Evolutionary conservation across 2,888 invertebrate genomes (phyloP).

Genomic region (Eledone cirrhosa): DNA sequence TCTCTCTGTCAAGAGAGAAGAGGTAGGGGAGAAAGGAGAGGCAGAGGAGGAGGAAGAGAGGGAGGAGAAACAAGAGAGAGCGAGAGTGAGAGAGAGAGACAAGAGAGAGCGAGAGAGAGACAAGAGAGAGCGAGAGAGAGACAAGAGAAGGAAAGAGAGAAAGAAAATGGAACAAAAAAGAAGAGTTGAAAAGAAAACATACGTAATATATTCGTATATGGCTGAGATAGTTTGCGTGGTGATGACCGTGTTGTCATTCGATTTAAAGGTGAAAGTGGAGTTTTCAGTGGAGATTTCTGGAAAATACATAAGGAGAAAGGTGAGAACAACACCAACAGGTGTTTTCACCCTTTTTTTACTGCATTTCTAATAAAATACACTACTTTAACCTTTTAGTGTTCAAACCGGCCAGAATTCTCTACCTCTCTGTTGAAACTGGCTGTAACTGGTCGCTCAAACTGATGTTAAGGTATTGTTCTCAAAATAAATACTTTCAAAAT

Average conservation of each 20-base stretch:
- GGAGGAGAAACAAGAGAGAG: neutral
- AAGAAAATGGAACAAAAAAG: neutral
- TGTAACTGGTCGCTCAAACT: too few species aligned
- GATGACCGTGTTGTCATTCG: conserved; percentile 66
- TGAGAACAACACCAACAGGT: too few species aligned
- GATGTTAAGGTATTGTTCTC: too few species aligned
- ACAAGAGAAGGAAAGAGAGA: neutral
- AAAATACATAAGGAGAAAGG: neutral
- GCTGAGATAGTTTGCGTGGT: conserved; percentile 55
- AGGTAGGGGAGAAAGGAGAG: neutral
- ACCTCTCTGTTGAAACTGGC: too few species aligned
- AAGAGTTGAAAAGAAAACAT: neutral
- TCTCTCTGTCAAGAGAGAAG: too few species aligned
- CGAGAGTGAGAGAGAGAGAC: neutral
- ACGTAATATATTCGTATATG: conserved; percentile 19
- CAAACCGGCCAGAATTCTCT: too few species aligned
- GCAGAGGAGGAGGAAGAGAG: neutral
- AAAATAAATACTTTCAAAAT: too few species aligned
- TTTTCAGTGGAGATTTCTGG: conserved; percentile 54
- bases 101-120: neutral
- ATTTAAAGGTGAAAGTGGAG: conserved; percentile 53
- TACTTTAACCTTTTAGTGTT: too few species aligned
- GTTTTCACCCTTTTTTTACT: too few species aligned
- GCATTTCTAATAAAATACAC: too few species aligned
- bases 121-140: neutral